These are phyloP conservation scores for Neodiprion pinetum DNA, from an alignment of 1,140 invertebrate species.

Conservation along the genomic window DNA sequence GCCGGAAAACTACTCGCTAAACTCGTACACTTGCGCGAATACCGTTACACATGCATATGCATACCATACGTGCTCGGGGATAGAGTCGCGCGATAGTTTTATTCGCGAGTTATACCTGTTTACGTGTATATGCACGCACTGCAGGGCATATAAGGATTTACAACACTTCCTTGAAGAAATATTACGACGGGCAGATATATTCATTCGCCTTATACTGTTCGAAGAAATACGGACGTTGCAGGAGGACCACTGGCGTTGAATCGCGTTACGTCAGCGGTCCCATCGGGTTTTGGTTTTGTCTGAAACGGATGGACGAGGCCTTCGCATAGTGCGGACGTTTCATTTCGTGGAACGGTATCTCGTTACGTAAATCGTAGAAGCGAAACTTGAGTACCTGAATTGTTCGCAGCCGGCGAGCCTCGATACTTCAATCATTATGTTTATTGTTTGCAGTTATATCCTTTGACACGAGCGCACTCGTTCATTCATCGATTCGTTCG, in stretches of 20 bases:
- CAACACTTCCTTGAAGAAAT: too few species aligned
- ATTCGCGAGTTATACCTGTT: too few species aligned
- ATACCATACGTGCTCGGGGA: too few species aligned
- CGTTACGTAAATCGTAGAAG: conserved; percentile 6
- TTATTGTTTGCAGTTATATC: not conserved
- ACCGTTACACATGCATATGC: too few species aligned
- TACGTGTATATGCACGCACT: too few species aligned
- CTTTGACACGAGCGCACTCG: conserved; percentile 1
- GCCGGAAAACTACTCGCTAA: not conserved
- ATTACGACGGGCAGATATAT: too few species aligned
- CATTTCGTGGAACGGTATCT: not conserved
- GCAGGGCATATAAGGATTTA: too few species aligned
- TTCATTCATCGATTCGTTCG: not conserved
- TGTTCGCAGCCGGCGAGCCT: not conserved
- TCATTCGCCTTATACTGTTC: not conserved
- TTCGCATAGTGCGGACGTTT: too few species aligned
- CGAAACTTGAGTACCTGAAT: not conserved
- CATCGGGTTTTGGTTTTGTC: not conserved
- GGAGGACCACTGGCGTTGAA: not conserved
- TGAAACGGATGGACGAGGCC: too few species aligned
- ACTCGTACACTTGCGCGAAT: not conserved
- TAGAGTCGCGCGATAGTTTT: too few species aligned
- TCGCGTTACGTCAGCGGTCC: conserved; percentile 3
- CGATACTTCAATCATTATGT: conserved; percentile 3
- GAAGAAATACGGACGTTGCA: not conserved